phyloP scores from a whole-genome alignment of 2,888 invertebrate genomes.

The Mesochorus sp. region DNA sequence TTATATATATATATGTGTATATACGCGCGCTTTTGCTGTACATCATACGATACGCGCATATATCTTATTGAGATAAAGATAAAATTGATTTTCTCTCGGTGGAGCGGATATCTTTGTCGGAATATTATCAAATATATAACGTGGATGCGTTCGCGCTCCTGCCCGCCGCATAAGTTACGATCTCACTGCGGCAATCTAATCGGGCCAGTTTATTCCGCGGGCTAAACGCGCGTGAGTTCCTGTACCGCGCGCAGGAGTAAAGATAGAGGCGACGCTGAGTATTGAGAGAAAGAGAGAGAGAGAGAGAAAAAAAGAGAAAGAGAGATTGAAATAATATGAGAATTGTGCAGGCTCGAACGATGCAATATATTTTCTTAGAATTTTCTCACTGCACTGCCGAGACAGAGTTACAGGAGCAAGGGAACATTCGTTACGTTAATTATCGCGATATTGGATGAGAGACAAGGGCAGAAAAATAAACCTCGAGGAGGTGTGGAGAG shows the following conservation, averaged over 20 bases:
- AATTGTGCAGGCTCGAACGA: neutral
- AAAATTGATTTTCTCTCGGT: conserved; percentile 20
- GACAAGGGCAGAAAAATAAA: neutral
- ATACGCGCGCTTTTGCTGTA: neutral
- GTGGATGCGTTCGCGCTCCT: neutral
- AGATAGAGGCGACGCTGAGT: neutral
- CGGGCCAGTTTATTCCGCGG: conserved; percentile 43
- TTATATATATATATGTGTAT: neutral
- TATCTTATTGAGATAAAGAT: conserved; percentile 27
- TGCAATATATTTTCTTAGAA: no score
- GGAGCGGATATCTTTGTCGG: conserved; percentile 28
- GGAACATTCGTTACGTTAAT: conserved; percentile 40
- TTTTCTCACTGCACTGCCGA: neutral
- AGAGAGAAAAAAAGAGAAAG: neutral
- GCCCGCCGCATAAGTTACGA: conserved; percentile 37
- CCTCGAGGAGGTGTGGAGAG: neutral
- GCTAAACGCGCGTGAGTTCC: neutral
- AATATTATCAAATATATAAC: conserved; percentile 2
- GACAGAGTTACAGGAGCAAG: neutral
- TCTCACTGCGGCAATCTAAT: conserved; percentile 49
- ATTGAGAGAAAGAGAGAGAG: neutral
- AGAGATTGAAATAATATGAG: conserved; percentile 17
- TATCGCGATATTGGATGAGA: conserved; percentile 37
- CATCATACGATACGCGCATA: neutral
- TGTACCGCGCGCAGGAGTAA: neutral